These are phyloP conservation scores for Drepanosiphum platanoidis DNA, from an alignment of 2,888 invertebrate species.

Conservation along the genomic window DNA sequence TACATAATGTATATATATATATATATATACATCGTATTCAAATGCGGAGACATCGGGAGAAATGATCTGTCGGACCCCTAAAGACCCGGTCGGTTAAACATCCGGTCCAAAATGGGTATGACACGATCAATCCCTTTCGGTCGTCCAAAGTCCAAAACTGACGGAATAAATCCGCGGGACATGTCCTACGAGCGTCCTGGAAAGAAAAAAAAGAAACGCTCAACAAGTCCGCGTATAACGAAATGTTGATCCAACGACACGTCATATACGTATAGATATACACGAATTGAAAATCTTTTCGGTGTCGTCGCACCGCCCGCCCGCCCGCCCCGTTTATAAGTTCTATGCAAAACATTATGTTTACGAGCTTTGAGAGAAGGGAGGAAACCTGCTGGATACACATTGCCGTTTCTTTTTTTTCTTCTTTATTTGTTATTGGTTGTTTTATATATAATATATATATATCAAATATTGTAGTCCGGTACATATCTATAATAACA, in stretches of 20 bases:
- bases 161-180: constrained; percentile 40
- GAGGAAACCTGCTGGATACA: not conserved
- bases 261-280: not conserved
- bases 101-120: constrained; percentile 42
- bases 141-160: constrained; percentile 20
- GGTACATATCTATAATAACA: too few relatives aligned
- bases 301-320: not conserved
- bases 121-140: constrained; percentile 31
- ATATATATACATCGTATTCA: constrained; percentile 10
- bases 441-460: too few relatives aligned
- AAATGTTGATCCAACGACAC: constrained; percentile 17
- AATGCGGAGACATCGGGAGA: not conserved
- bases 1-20: not conserved
- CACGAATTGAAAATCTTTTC: constrained; percentile 17
- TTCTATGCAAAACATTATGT: not conserved
- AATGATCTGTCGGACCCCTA: constrained; percentile 29
- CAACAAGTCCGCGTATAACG: constrained; percentile 22
- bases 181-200: not conserved
- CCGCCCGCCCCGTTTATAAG: not conserved
- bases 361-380: not conserved
- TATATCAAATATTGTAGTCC: too few relatives aligned
- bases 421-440: too few relatives aligned
- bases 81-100: constrained; percentile 21
- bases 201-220: constrained; percentile 24
- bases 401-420: not conserved